Conservation (phyloP, 2,113 vertebrate species). For the Pogona vitticeps region DNA sequence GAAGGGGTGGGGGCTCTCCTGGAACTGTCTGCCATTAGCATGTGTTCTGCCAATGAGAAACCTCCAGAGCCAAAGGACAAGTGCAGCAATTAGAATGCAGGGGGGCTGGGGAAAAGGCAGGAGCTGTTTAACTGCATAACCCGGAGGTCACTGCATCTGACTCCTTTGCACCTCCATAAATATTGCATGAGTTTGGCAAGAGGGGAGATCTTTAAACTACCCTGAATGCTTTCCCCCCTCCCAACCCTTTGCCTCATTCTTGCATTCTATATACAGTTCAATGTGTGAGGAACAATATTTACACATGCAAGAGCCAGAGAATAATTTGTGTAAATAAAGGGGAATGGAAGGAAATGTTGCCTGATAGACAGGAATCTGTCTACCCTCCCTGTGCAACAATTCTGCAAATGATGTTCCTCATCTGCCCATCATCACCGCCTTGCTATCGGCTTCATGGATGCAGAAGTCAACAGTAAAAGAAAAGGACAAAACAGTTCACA, state of each 20-base stretch:
- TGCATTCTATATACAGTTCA: slow-evolving; percentile 69
- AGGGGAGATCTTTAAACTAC: slow-evolving; percentile 63
- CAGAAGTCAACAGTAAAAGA: background rate
- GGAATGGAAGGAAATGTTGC: slow-evolving; percentile 58
- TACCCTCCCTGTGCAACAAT: slow-evolving; percentile 1
- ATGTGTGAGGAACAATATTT: slow-evolving; percentile 72
- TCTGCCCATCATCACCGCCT: background rate
- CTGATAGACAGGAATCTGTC: background rate
- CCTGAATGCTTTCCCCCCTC: slow-evolving; percentile 33
- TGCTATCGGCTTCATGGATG: fast-evolving
- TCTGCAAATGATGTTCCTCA: background rate
- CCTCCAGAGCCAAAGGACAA: slow-evolving; percentile 83
- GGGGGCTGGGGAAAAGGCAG: slow-evolving; percentile 48
- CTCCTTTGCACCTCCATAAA: slow-evolving; percentile 85
- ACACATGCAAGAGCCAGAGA: slow-evolving; percentile 72
- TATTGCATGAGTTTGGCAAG: slow-evolving; percentile 82
- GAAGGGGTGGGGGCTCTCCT: slow-evolving; percentile 46
- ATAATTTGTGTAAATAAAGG: slow-evolving; percentile 70
- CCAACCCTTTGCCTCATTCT: slow-evolving; percentile 58
- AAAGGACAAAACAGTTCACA: background rate
- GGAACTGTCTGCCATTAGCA: slow-evolving; percentile 76
- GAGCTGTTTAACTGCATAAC: slow-evolving; percentile 89
- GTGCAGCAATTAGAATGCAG: slow-evolving; percentile 85
- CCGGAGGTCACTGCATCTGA: slow-evolving; percentile 82
- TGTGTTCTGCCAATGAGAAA: slow-evolving; percentile 72